Evolutionary conservation across 2,888 invertebrate species (phyloP), one percentile per base, ranked within the genome.

Genomic region (Tholera decimalis): DNA sequence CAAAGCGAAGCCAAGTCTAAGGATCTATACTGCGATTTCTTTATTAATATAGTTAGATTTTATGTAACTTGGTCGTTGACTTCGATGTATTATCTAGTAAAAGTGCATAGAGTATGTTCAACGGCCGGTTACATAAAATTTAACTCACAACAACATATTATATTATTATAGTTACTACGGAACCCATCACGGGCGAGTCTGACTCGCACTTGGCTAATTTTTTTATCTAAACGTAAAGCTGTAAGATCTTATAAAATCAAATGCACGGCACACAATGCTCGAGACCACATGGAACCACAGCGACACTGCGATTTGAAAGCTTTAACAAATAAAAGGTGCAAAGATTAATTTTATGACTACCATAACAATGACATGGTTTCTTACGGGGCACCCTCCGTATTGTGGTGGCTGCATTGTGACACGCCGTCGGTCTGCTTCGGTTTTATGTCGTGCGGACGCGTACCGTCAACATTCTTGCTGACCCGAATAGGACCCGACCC

Each of bases 381-480:
- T 56, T 46, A 37, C 22, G 28, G 22, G 39, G n/a, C 33, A 13
- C 58, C 53, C 49, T 51, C 22, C 18, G 57, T 71, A 77, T 82
- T 82, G 82, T 80, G 63, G 35, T 56, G 61, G 70, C 55, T 49
- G 66, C 83, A 82, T 81, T 81, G 78, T 73, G 76, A 75, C 74
- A 79, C 77, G 80, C 68, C 77, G 68, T 44, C 64, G 57, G 37
- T 49, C 70, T 65, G 75, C 81, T 77, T 66, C 84, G 79, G 76
- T 82, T 87, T 86, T 84, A 84, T 82, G 64, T 61, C 69, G 44
- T 47, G 46, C 46, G 67, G 62, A 65, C 74, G 81, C 78, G 69
- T 85, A 73, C 85, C 84, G 67, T 78, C 77, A 82, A 83, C 84
- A 88, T 89, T 89, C 89, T 83, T 82, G 75, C 69, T 62, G 80